Conservation (phyloP, 2,888 invertebrate species). For the Drosophila vallismaia region DNA sequence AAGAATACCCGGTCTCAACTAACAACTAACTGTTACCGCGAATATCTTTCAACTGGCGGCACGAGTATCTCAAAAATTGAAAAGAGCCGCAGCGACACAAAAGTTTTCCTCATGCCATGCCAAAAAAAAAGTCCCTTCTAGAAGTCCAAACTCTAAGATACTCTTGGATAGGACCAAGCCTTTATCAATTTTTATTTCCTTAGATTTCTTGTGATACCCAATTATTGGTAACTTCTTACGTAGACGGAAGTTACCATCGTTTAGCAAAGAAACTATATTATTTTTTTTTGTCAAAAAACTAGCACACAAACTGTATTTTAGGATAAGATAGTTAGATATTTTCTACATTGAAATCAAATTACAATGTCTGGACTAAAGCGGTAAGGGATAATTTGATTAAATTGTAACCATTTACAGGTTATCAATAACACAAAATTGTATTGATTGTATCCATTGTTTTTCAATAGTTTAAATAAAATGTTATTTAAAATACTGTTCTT, state of each 20-base stretch:
- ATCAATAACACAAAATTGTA: too few species aligned
- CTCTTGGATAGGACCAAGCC: conserved; percentile 10
- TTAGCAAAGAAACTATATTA: neutral
- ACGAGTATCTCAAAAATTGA: conserved; percentile 36
- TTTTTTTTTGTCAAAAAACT: neutral
- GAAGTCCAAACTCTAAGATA: conserved; percentile 16
- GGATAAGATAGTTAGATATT: conserved; percentile 24
- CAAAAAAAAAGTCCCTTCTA: neutral
- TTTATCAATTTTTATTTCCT: conserved; percentile 31
- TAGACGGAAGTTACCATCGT: neutral
- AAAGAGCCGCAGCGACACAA: conserved; percentile 32
- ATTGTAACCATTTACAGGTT: neutral
- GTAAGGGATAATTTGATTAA: neutral
- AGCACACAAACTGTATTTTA: neutral
- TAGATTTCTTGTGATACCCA: conserved; percentile 3
- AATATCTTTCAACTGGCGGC: conserved; percentile 17
- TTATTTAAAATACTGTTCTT: too few species aligned
- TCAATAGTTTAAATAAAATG: neutral
- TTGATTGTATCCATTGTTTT: neutral
- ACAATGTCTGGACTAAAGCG: conserved; percentile 1
- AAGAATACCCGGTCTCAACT: conserved; percentile 36
- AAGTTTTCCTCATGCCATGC: conserved; percentile 28
- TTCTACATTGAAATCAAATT: neutral
- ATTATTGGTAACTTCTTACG: conserved; percentile 5
- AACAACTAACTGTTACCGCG: conserved; percentile 38